These are phyloP conservation scores for Penaeus chinensis DNA, from an alignment of 1,140 invertebrate species.

Conservation along the genomic window DNA sequence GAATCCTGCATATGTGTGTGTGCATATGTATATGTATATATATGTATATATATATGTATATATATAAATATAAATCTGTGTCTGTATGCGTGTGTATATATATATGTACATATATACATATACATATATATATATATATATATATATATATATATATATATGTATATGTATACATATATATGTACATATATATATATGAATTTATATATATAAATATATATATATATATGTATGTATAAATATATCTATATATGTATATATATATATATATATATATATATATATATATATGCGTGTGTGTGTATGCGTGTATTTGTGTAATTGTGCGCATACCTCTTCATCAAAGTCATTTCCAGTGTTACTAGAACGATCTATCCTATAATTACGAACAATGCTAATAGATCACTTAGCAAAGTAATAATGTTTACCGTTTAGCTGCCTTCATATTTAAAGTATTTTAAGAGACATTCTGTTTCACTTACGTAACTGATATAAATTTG, in stretches of 20 bases:
- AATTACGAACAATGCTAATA: not conserved
- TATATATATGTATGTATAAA: constrained; percentile 38
- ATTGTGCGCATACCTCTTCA: not conserved
- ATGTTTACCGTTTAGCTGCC: too few species aligned
- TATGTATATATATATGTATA: constrained; percentile 16
- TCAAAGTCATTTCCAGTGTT: not conserved
- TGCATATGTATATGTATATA: not conserved
- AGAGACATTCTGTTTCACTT: too few species aligned
- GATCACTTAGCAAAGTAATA: too few species aligned
- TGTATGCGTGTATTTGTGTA: constrained; percentile 15
- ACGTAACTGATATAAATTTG: too few species aligned
- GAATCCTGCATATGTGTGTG: not conserved
- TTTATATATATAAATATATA: constrained; percentile 31
- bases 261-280: constrained; percentile 38
- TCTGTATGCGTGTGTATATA: constrained; percentile 15
- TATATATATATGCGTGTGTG: constrained; percentile 26
- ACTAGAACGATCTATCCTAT: not conserved
- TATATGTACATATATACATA: constrained; percentile 29
- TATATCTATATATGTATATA: constrained; percentile 39
- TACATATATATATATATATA: constrained; percentile 34
- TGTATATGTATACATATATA: constrained; percentile 38
- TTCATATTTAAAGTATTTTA: too few species aligned
- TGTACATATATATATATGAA: constrained; percentile 25
- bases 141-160: constrained; percentile 39
- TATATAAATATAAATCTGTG: not conserved